Evolutionary conservation across 2,113 vertebrate species (phyloP).

Genomic region (Cinclus cinclus): DNA sequence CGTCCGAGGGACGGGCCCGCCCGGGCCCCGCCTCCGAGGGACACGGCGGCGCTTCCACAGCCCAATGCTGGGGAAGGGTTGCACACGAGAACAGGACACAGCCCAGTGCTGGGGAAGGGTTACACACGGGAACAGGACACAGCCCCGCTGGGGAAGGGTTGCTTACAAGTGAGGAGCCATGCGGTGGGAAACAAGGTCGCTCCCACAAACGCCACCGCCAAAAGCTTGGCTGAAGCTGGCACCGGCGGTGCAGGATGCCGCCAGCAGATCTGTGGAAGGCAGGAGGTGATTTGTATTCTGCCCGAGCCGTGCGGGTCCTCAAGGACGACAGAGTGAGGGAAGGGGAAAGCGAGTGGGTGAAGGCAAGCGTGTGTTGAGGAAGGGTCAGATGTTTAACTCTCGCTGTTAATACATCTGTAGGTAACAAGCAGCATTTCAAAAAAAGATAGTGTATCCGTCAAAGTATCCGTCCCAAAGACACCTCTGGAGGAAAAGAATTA

Average conservation of each 20-base stretch:
- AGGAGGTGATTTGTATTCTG: slow-evolving; percentile 39
- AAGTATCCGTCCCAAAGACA: neutral
- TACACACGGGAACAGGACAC: too few relatives aligned
- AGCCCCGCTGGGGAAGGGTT: neutral
- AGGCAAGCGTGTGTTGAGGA: slow-evolving; percentile 39
- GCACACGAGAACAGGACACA: too few relatives aligned
- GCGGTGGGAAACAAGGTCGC: slow-evolving; percentile 21
- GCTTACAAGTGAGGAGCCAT: slow-evolving; percentile 63
- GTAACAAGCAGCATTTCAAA: neutral
- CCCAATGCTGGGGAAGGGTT: too few relatives aligned
- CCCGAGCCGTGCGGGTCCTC: slow-evolving; percentile 67
- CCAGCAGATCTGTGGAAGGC: slow-evolving; percentile 30
- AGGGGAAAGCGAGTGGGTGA: slow-evolving; percentile 41
- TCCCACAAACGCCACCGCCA: slow-evolving; percentile 27
- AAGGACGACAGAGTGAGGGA: slow-evolving; percentile 63
- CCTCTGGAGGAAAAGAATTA: neutral
- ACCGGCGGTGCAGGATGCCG: neutral
- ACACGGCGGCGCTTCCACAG: too few relatives aligned
- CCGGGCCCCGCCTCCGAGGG: too few relatives aligned
- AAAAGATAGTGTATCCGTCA: neutral
- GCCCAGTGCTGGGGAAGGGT: too few relatives aligned
- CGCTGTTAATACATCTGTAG: slow-evolving; percentile 66
- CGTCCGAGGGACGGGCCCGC: too few relatives aligned
- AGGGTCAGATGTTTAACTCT: slow-evolving; percentile 33
- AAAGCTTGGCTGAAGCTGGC: slow-evolving; percentile 23